Evolutionary conservation across 1,140 invertebrate species (phyloP), one percentile per base, ranked within the genome.

Genomic region (Trissolcus basalis): DNA sequence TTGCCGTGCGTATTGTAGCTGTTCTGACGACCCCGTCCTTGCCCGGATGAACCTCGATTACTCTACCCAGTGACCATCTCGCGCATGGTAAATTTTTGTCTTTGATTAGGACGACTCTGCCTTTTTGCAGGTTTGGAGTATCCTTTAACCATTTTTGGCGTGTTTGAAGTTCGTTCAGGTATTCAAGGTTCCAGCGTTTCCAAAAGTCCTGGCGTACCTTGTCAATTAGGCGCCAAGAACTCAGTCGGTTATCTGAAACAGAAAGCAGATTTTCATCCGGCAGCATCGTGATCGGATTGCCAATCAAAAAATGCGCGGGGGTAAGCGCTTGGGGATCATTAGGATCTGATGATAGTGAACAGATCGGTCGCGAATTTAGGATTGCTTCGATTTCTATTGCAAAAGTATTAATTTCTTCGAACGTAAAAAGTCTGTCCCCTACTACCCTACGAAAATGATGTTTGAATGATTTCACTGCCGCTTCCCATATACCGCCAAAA

Each of bases 361-460:
- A 60, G 0, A 85, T 35, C 0, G 83, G 82, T 19, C 83, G 11
- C 0, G 78, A 82, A 58, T 84, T 83, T 8, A 83, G 33, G 4
- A 65, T 48, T 32, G 58, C 80, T 61, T 81, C 76, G 6, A 80
- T 80, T 59, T 68, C 47, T 0, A 60, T 48, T 0, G 8, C 13
- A n/a, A 44, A 44, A 3, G 43, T 44, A 8, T 44, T 44, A 2
- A 44, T 13, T 14, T 44, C 12, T 13, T 44, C 43, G 0, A 44
- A 74, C 7, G 75, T 72, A 27, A 78, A 32, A 12, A 55, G 10
- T 12, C 33, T n/a, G 8, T 63, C 13, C 14, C 63, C 71, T n/a
- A 78, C 27, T 9, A 78, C 65, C 0, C 54, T 41, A 11, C 48
- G 47, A 44, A 44, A 44, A 44, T 44, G 43, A 44, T 44, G 12